A percentile compares a stretch with the other conserved stretches of the same genome.
Evolutionary conservation across 2,888 invertebrate species (phyloP).

Genomic region (Thymelicus lineola): DNA sequence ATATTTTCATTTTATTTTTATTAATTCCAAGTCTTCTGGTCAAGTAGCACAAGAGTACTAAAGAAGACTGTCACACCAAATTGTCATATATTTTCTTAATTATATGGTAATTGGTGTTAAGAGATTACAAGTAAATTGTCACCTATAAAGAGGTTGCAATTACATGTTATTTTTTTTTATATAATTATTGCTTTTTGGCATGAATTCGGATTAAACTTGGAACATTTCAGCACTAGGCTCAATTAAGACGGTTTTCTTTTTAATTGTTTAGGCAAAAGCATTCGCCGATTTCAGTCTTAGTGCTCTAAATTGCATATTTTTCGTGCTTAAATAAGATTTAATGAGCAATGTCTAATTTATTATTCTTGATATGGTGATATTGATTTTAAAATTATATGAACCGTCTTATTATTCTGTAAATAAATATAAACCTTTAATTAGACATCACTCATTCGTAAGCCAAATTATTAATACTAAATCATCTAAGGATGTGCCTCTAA

Average conservation of each 20-base stretch:
- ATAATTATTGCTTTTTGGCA: conserved; percentile 42
- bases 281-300: conserved; percentile 82
- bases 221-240: conserved; percentile 34
- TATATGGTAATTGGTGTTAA: conserved; percentile 17
- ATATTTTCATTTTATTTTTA: neutral
- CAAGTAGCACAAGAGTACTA: neutral
- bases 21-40: conserved; percentile 1
- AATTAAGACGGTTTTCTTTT: conserved; percentile 53
- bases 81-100: conserved; percentile 2
- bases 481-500: conserved; percentile 54
- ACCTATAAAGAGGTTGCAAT: conserved; percentile 23
- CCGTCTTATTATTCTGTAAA: conserved; percentile 28
- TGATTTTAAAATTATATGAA: conserved; percentile 33
- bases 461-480: conserved; percentile 51
- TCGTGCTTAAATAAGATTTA: conserved; percentile 58
- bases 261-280: conserved; percentile 60
- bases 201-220: conserved; percentile 38
- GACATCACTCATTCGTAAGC: conserved; percentile 49
- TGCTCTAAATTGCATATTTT: conserved; percentile 68
- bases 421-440: conserved; percentile 38
- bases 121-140: conserved; percentile 11
- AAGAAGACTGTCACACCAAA: neutral
- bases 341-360: conserved; percentile 62
- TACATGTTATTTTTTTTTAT: conserved; percentile 37
- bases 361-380: conserved; percentile 44